Percentiles rank a stretch among this genome's conserved stretches.
Conservation (phyloP, 2,797 vertebrate species). For the Acanthiza pusilla region DNA sequence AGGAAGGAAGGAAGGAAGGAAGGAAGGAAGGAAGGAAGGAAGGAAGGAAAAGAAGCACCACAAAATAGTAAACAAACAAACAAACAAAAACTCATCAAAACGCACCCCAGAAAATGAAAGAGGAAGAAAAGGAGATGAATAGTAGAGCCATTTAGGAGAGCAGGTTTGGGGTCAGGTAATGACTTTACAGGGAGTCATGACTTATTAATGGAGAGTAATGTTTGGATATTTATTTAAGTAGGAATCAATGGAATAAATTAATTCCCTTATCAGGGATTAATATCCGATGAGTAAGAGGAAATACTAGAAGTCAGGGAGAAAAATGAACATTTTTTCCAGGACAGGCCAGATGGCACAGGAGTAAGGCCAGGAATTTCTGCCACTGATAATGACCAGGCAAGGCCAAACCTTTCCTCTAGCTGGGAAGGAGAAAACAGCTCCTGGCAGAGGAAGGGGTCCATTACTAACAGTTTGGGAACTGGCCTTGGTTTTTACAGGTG, state of each 20-base stretch:
- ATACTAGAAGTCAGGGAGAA: not conserved
- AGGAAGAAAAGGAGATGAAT: not conserved
- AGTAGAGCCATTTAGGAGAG: not conserved
- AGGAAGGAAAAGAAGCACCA: not conserved
- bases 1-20: not conserved
- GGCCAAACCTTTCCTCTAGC: not conserved
- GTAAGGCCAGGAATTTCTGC: not conserved
- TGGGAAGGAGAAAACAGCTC: not conserved
- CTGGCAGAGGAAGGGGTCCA: not conserved
- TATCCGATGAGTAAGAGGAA: not conserved
- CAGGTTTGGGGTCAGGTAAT: not conserved
- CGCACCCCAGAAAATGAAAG: fast-evolving
- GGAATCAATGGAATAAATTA: conserved; percentile 3
- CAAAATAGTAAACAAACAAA: not conserved
- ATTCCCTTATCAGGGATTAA: not conserved
- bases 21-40: not conserved
- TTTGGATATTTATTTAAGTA: not conserved
- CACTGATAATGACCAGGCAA: not conserved
- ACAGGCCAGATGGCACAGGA: not conserved
- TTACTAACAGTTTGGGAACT: not conserved
- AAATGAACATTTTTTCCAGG: not conserved
- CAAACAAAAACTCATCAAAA: not conserved
- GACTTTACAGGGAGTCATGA: not conserved
- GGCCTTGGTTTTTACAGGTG: not conserved
- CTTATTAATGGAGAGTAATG: not conserved